Evolutionary conservation across 2,888 invertebrate species (phyloP).

Genomic region (Drosophila anceps): DNA sequence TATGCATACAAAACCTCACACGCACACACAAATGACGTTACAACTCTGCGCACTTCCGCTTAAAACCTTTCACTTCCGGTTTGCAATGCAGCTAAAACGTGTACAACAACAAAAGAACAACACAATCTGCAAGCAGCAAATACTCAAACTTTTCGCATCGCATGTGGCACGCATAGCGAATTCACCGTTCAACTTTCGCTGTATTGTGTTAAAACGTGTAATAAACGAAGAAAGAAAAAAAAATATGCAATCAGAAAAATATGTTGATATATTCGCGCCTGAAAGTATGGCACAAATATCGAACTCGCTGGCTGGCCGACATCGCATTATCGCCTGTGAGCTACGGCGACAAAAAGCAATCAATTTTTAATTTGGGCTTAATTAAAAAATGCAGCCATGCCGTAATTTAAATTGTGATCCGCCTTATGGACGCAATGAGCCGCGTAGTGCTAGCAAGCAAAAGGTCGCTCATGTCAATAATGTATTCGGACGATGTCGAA

Average conservation of each 20-base stretch:
- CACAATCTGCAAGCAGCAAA: slow-evolving; percentile 35
- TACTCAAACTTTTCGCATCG: slow-evolving; percentile 58
- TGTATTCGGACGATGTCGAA: slow-evolving; percentile 48
- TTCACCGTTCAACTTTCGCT: slow-evolving; percentile 26
- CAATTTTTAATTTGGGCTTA: slow-evolving; percentile 77
- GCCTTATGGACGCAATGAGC: slow-evolving; percentile 37
- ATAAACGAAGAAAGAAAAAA: not conserved
- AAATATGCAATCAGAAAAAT: not conserved
- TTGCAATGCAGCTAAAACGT: slow-evolving; percentile 51
- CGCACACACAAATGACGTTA: slow-evolving; percentile 46
- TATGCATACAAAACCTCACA: slow-evolving; percentile 6
- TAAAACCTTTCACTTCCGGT: slow-evolving; percentile 75
- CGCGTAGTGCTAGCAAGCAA: not conserved
- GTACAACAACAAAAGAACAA: slow-evolving; percentile 41
- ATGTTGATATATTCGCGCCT: slow-evolving; percentile 20
- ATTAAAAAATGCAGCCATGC: slow-evolving; percentile 72
- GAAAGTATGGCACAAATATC: slow-evolving; percentile 36
- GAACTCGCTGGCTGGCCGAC: slow-evolving; percentile 5
- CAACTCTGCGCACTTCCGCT: slow-evolving; percentile 72
- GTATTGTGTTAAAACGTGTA: slow-evolving; percentile 32
- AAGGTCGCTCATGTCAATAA: slow-evolving; percentile 38
- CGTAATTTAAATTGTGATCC: slow-evolving; percentile 65
- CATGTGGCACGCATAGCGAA: slow-evolving; percentile 73
- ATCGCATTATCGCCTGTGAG: slow-evolving; percentile 49
- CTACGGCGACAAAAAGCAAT: slow-evolving; percentile 71